Evolutionary conservation across 1,140 invertebrate species (phyloP), one percentile per base, ranked within the genome.

Genomic region (Mactra quadrangularis): DNA sequence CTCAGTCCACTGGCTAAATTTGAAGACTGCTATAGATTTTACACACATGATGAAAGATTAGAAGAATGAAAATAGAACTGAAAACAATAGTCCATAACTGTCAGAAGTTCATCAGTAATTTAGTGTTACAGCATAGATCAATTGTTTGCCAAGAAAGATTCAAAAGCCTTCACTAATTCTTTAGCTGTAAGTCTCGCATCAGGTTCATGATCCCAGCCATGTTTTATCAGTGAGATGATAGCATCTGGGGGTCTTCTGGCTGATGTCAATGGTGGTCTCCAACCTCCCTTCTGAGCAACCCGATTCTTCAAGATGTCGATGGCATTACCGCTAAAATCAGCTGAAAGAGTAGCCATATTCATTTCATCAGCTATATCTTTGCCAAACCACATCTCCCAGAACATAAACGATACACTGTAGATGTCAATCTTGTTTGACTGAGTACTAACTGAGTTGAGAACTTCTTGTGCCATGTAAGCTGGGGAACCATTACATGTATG

Each of bases 341-440:
- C 29, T 33, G 52, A 64, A 6, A 60, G 27, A 50, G 41, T 29
- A 25, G n/a, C 35, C 3, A 31, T 29, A 15, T 38, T 68, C 50
- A 82, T 82, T 9, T 82, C 66, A 22, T 60, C 66, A 25, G 78
- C 55, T 4, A 72, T 41, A 25, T 82, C 78, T 31, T 19, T 19
- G 7, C 78, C 78, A 17, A 71, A 82, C 78, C 78, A 82, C 78
- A 82, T 82, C 55, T 82, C 78, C 78, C 78, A 82, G 29, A 41
- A 71, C 29, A 82, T 72, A 2, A 82, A 17, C 15, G 78, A 29
- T 11, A 62, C 25, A 60, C 78, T 82, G 68, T 82, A 82, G 0
- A 82, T 82, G 33, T 82, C 78, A 17, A 72, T 50, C 27, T 82
- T 82, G 45, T 72, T 71, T 19, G 66, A 50, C 17, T 82, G 68